Percentiles rank a stretch among this genome's conserved stretches.
Evolutionary conservation across 2,113 vertebrate species (phyloP).

Genomic region (Thamnophis sirtalis): DNA sequence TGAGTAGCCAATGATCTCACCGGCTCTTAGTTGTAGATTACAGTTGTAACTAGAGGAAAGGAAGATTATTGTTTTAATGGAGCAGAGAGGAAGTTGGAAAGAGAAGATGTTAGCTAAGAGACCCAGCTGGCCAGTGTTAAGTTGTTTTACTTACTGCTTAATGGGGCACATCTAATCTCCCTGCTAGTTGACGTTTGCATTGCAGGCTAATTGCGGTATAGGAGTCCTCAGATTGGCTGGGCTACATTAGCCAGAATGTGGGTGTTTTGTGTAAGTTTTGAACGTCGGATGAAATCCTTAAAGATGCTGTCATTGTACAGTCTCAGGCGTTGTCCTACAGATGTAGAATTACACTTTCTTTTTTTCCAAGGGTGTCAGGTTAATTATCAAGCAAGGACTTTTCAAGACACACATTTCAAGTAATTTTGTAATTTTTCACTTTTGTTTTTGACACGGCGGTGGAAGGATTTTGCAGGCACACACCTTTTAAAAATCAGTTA

Average conservation of each 20-base stretch:
- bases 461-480: too few relatives aligned
- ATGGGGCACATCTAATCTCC: neutral
- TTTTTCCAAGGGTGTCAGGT: neutral
- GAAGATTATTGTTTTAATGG: neutral
- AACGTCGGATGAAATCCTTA: neutral
- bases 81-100: fast-evolving
- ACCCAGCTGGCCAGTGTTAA: neutral
- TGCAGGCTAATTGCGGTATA: fast-evolving
- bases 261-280: neutral
- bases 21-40: fast-evolving
- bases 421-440: neutral
- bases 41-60: fast-evolving
- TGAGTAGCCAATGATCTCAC: neutral
- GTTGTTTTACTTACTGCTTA: neutral
- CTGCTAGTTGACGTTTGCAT: neutral
- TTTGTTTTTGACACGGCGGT: neutral
- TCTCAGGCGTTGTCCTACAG: neutral
- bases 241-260: neutral
- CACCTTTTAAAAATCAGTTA: neutral
- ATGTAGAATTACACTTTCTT: neutral
- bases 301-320: neutral
- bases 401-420: neutral
- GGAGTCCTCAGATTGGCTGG: neutral
- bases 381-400: neutral
- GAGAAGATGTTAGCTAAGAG: neutral